Percentiles rank a stretch among this genome's conserved stretches.
Evolutionary conservation across 2,888 invertebrate genomes (phyloP).

Genomic region (Cephus nigrinus): DNA sequence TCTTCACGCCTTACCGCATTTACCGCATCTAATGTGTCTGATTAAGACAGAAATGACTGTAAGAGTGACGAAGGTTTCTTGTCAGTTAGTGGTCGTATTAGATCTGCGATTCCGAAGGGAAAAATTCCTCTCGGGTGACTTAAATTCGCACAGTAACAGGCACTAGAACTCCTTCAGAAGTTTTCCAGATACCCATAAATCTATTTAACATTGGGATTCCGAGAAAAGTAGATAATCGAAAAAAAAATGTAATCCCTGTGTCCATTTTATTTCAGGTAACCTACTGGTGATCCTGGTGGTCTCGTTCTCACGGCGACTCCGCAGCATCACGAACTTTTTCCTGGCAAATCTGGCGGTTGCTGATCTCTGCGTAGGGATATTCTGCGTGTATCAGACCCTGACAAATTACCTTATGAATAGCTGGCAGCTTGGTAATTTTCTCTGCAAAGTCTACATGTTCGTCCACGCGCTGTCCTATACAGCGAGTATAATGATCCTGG

Average conservation of each 20-base stretch:
- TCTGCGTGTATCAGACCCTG: constrained; percentile 91
- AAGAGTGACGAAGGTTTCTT: too few species aligned
- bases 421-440: constrained; percentile 85
- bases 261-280: constrained; percentile 76
- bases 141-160: neutral
- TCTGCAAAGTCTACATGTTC: constrained; percentile 93
- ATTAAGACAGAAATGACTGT: neutral
- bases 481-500: constrained; percentile 88
- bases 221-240: neutral
- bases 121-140: neutral
- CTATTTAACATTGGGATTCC: neutral
- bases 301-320: constrained; percentile 81
- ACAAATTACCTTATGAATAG: constrained; percentile 82
- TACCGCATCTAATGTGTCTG: neutral
- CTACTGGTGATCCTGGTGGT: constrained; percentile 89
- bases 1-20: neutral
- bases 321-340: constrained; percentile 93
- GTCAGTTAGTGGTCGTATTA: too few species aligned
- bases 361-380: constrained; percentile 91
- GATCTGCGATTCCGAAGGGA: neutral
- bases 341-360: constrained; percentile 90
- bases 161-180: neutral
- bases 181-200: neutral
- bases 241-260: neutral
- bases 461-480: constrained; percentile 90